Conservation (phyloP, 2,888 invertebrate genomes). For the Ecdyonurus torrentis region DNA sequence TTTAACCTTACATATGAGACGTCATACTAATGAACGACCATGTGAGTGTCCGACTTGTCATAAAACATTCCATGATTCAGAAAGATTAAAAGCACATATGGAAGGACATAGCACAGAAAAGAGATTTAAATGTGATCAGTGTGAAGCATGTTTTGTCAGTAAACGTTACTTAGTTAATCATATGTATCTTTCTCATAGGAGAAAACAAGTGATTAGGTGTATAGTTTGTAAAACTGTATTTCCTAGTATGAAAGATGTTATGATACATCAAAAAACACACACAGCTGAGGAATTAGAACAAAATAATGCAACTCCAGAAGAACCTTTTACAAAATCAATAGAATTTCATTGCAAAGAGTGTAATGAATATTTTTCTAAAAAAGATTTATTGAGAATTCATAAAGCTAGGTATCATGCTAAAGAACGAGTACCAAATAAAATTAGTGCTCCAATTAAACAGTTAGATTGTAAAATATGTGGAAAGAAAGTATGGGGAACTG, state of each 20-base stretch:
- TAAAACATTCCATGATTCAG: background rate
- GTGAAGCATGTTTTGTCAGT: background rate
- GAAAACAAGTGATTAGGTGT: background rate
- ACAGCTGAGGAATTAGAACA: background rate
- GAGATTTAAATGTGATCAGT: background rate
- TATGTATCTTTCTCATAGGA: background rate
- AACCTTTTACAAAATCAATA: background rate
- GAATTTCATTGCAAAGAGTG: background rate
- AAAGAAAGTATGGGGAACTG: background rate
- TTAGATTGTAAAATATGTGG: background rate
- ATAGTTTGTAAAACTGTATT: background rate
- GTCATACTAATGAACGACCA: background rate
- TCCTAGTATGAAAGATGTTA: background rate
- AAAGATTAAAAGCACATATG: background rate
- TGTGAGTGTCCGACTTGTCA: background rate
- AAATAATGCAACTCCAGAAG: background rate
- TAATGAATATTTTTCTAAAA: background rate
- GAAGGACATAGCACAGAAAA: background rate
- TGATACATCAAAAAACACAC: background rate
- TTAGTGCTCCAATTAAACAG: background rate
- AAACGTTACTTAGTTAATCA: background rate
- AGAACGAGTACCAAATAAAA: background rate
- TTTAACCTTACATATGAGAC: background rate
- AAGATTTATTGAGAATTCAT: background rate
- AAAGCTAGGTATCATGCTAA: background rate